Percentiles rank a stretch among this genome's conserved stretches.
phyloP scores from a whole-genome alignment of 2,113 vertebrate genomes.

The Mugil cephalus region DNA sequence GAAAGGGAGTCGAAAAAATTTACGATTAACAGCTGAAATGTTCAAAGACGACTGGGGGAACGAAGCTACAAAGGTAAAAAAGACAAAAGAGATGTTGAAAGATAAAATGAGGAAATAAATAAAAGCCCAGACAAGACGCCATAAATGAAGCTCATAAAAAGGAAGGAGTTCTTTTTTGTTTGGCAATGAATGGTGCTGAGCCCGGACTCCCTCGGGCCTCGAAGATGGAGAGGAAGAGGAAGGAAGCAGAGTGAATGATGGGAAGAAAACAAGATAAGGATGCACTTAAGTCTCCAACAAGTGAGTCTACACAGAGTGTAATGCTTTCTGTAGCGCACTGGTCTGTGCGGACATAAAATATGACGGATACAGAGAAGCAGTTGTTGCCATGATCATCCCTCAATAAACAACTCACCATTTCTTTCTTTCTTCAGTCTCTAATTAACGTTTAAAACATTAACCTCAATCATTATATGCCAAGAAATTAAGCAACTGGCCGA shows the following conservation, averaged over 20 bases:
- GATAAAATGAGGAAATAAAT: neutral
- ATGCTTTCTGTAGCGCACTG: neutral
- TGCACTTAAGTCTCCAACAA: neutral
- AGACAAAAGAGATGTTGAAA: neutral
- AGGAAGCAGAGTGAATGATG: neutral
- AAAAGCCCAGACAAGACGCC: neutral
- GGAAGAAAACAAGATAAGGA: constrained; percentile 12
- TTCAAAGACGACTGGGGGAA: neutral
- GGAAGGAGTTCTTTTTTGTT: neutral
- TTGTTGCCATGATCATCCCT: neutral
- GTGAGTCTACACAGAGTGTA: neutral
- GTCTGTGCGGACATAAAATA: neutral
- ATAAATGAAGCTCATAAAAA: neutral
- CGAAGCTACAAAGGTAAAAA: neutral
- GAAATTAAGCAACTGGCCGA: too few relatives aligned
- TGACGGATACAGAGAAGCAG: neutral
- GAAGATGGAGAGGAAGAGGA: neutral
- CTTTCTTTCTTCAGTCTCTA: too few relatives aligned
- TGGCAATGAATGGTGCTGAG: neutral
- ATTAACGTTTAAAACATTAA: too few relatives aligned
- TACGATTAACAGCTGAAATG: neutral
- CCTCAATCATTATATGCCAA: too few relatives aligned
- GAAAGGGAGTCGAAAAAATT: constrained; percentile 16
- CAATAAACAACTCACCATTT: too few relatives aligned
- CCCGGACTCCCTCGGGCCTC: constrained; percentile 11